Evolutionary conservation across 1,140 invertebrate species (phyloP).

Genomic region (Drosophila tsacasi): DNA sequence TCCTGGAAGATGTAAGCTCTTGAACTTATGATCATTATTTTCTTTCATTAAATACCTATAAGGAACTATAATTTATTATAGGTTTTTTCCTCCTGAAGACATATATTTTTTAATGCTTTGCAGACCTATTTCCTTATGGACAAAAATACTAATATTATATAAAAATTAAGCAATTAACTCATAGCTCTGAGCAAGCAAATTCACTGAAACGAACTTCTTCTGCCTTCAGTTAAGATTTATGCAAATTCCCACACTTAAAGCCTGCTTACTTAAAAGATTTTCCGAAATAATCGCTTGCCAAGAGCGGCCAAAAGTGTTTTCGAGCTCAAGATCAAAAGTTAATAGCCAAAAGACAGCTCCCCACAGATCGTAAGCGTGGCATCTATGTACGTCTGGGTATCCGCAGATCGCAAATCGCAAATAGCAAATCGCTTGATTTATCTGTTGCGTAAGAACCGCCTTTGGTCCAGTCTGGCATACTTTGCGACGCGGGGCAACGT

Average conservation of each 20-base stretch:
- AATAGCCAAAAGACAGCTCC: constrained; percentile 33
- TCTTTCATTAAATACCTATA: not conserved
- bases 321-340: constrained; percentile 39
- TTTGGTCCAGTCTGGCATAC: constrained; percentile 56
- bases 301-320: constrained; percentile 14
- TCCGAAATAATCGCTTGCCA: constrained; percentile 16
- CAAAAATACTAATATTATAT: not conserved
- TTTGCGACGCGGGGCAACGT: constrained; percentile 25
- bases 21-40: not conserved
- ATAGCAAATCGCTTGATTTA: constrained; percentile 35
- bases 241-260: constrained; percentile 15
- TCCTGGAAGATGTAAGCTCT: no score
- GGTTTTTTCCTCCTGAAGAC: not conserved
- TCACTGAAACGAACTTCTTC: not conserved
- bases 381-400: not conserved
- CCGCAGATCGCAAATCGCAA: not conserved
- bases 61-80: not conserved
- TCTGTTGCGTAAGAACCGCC: constrained; percentile 49
- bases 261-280: not conserved
- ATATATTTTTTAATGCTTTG: no score
- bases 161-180: not conserved
- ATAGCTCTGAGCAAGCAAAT: not conserved
- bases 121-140: not conserved
- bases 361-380: constrained; percentile 3
- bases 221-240: constrained; percentile 1